Conservation (phyloP, 2,888 invertebrate species). For the Tenthredo scrophulariae region DNA sequence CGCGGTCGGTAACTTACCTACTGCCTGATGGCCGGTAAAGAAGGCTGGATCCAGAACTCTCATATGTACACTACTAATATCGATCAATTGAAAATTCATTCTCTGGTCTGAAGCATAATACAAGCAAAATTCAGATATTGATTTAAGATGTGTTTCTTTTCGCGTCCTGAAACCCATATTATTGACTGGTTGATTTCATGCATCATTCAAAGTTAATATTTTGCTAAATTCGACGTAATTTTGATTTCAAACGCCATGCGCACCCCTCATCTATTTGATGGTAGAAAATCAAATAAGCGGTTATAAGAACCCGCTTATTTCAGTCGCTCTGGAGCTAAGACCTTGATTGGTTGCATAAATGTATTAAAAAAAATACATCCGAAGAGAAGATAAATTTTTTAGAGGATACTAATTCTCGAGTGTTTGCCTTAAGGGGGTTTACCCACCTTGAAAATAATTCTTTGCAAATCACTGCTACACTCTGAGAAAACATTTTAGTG, state of each 20-base stretch:
- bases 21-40: too few species aligned
- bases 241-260: background rate
- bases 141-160: background rate
- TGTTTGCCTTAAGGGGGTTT: background rate
- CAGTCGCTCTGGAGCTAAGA: too few species aligned
- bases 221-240: background rate
- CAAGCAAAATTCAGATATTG: background rate
- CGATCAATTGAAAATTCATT: background rate
- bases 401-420: background rate
- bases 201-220: background rate
- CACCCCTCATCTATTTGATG: background rate
- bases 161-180: background rate
- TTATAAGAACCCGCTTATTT: too few species aligned
- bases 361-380: too few species aligned
- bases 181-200: background rate
- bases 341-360: too few species aligned
- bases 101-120: background rate
- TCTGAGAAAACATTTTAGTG: too few species aligned
- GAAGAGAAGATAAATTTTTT: background rate
- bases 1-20: too few species aligned
- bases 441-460: too few species aligned
- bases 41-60: too few species aligned
- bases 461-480: too few species aligned
- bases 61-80: too few species aligned
- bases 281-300: too few species aligned